Percentiles rank a stretch among this genome's conserved stretches.
These are phyloP conservation scores for Neotoma lepida DNA, from an alignment of 2,113 vertebrate species.

Conservation along the genomic window DNA sequence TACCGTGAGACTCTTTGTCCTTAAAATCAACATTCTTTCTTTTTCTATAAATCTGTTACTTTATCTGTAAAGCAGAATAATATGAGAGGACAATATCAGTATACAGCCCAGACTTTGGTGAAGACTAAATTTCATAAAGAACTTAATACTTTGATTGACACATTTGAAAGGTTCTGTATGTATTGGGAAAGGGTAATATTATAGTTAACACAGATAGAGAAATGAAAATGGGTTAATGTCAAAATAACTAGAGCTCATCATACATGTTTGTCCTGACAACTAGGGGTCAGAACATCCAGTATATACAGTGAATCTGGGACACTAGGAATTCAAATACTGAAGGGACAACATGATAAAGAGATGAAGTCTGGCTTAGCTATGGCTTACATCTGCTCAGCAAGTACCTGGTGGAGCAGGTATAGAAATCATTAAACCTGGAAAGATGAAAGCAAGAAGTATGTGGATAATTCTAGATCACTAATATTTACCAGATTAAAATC, in stretches of 20 bases:
- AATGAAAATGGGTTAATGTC: background rate
- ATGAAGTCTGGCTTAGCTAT: background rate
- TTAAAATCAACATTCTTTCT: background rate
- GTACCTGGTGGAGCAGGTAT: background rate
- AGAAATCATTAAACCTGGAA: background rate
- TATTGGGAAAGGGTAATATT: conserved; percentile 1
- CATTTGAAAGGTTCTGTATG: background rate
- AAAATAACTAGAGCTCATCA: background rate
- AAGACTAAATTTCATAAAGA: conserved; percentile 53
- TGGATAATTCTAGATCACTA: conserved; percentile 12
- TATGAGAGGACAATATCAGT: background rate
- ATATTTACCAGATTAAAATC: background rate
- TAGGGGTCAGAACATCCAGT: background rate
- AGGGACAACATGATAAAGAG: background rate
- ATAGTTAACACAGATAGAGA: background rate
- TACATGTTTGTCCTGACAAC: background rate
- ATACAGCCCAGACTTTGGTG: conserved; percentile 15
- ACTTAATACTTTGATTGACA: conserved; percentile 13
- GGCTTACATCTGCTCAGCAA: background rate
- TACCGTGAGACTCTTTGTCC: background rate
- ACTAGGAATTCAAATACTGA: background rate
- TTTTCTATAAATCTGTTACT: background rate
- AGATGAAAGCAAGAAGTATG: background rate
- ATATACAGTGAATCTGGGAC: background rate
- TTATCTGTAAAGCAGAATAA: conserved; percentile 20